These are phyloP conservation scores for Parambassis ranga DNA, from an alignment of 2,797 vertebrate genomes.

Conservation along the genomic window DNA sequence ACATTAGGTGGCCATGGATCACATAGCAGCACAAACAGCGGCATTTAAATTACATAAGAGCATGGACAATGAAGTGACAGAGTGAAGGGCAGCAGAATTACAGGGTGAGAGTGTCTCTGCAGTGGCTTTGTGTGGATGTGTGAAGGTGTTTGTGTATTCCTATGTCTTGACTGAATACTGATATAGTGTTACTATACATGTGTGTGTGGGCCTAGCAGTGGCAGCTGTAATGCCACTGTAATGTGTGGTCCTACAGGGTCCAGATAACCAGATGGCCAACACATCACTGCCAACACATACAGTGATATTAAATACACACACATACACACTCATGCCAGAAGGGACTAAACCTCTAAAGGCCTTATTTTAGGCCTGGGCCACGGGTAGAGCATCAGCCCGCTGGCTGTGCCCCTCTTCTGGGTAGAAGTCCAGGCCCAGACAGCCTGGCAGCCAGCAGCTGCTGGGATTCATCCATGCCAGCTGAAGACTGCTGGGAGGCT, in stretches of 20 bases:
- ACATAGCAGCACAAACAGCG: conserved; percentile 44
- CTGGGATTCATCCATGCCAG: conserved; percentile 59
- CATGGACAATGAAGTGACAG: conserved; percentile 42
- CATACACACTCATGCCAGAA: conserved; percentile 32
- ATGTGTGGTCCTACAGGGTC: conserved; percentile 72
- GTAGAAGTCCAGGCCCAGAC: conserved; percentile 65
- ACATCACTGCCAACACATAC: conserved; percentile 61
- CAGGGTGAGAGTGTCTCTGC: neutral
- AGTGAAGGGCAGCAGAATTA: conserved; percentile 24
- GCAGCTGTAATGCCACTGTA: conserved; percentile 59
- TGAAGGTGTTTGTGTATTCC: neutral
- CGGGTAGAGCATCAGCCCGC: conserved; percentile 53
- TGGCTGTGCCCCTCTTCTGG: conserved; percentile 64
- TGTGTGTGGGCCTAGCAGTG: conserved; percentile 63
- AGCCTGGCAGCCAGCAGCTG: conserved; percentile 61
- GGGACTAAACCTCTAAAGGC: conserved; percentile 68
- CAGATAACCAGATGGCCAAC: conserved; percentile 77
- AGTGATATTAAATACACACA: conserved; percentile 57
- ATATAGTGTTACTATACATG: no score
- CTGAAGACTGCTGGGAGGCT: conserved; percentile 57
- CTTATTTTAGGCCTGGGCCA: conserved; percentile 62
- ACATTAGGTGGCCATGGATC: conserved; percentile 60
- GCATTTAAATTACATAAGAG: conserved; percentile 53
- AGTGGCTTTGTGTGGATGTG: neutral
- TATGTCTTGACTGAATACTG: no score